Percentiles rank a stretch among this genome's conserved stretches.
Conservation (phyloP, 2,113 vertebrate species). For the Zootoca vivipara region DNA sequence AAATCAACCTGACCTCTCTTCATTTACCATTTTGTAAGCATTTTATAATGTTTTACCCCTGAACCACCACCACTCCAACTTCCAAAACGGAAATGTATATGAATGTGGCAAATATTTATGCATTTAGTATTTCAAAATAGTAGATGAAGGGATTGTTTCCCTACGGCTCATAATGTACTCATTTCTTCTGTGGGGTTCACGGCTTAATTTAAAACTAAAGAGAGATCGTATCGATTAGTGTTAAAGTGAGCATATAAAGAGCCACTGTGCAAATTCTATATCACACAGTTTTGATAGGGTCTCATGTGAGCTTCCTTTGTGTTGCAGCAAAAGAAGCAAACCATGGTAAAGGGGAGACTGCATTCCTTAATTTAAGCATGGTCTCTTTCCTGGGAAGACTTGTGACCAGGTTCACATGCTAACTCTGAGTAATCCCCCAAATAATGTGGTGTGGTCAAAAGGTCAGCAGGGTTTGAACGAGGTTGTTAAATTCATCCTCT, state of each 20-base stretch:
- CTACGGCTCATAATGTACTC: not conserved
- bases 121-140: too few species aligned
- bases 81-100: not conserved
- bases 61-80: not conserved
- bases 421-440: not conserved
- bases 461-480: accelerated
- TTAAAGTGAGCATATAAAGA: conserved; percentile 29
- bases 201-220: conserved; percentile 20
- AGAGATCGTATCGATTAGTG: conserved; percentile 34
- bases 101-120: not conserved
- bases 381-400: conserved; percentile 34
- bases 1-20: too few species aligned
- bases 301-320: conserved; percentile 22
- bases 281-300: not conserved
- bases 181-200: not conserved
- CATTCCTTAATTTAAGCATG: not conserved
- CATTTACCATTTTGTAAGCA: not conserved
- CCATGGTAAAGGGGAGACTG: not conserved
- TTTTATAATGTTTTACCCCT: not conserved
- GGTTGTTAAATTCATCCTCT: conserved; percentile 4
- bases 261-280: conserved; percentile 9
- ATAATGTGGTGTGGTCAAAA: not conserved
- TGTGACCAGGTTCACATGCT: conserved; percentile 31
- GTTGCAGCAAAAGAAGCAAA: conserved; percentile 25
- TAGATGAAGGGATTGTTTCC: not conserved